These are phyloP conservation scores for Tadarida brasiliensis DNA, from an alignment of 2,797 vertebrate species.

Conservation along the genomic window DNA sequence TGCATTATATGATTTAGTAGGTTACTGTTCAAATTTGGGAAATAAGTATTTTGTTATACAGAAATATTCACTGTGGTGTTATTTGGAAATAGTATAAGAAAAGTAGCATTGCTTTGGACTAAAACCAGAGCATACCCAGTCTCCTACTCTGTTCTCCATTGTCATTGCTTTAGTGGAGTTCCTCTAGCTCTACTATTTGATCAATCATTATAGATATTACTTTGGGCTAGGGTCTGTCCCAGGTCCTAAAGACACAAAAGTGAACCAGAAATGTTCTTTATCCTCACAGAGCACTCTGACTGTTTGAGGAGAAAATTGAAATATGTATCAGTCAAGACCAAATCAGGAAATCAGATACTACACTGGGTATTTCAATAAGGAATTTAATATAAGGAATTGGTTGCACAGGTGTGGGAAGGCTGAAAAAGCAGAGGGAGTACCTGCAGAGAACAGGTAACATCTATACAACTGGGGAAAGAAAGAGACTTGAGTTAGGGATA, in stretches of 20 bases:
- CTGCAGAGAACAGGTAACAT: background rate
- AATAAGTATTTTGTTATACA: background rate
- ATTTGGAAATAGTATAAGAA: conserved; percentile 14
- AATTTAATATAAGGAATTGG: background rate
- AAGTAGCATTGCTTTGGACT: background rate
- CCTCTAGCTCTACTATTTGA: background rate
- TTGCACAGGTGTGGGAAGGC: background rate
- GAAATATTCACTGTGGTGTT: background rate
- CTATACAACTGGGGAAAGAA: background rate
- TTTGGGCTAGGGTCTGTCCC: background rate
- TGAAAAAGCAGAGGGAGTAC: background rate
- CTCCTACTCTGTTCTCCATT: background rate
- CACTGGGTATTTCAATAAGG: background rate
- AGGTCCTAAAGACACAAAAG: background rate
- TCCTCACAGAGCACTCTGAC: background rate
- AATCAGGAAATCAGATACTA: background rate
- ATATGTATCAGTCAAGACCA: background rate
- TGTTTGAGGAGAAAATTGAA: background rate
- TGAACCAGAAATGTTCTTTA: background rate
- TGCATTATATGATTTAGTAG: background rate
- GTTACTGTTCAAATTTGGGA: background rate
- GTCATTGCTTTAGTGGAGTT: background rate
- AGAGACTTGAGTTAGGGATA: background rate
- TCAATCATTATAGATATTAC: background rate
- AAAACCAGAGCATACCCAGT: background rate